phyloP scores from a whole-genome alignment of 1,140 invertebrate species.

The Leptinotarsa texana region DNA sequence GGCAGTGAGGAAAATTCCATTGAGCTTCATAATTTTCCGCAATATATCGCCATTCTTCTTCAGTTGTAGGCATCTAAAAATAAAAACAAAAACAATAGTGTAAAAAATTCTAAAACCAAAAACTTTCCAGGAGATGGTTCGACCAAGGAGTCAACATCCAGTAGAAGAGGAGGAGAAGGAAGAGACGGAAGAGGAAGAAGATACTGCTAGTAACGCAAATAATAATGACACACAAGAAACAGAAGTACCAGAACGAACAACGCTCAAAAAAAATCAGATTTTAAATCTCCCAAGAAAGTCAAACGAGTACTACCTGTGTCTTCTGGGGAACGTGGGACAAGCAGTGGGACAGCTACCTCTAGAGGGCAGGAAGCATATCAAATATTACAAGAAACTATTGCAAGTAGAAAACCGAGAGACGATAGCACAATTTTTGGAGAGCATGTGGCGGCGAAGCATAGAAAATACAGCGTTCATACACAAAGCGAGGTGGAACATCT shows the following conservation, averaged over 20 bases:
- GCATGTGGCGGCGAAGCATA: conserved; percentile 18
- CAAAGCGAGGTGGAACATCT: conserved; percentile 19
- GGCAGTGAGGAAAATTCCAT: conserved; percentile 34
- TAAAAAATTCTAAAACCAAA: conserved; percentile 24
- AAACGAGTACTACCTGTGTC: neutral
- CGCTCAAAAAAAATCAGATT: conserved; percentile 25
- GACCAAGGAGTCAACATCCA: neutral
- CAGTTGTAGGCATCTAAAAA: conserved; percentile 30
- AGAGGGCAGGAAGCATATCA: neutral
- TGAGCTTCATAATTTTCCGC: conserved; percentile 5
- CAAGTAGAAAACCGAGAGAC: neutral
- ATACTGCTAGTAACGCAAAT: neutral
- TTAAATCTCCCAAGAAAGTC: conserved; percentile 10
- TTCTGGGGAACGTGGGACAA: too few relatives aligned
- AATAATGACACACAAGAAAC: neutral
- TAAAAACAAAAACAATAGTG: conserved; percentile 11
- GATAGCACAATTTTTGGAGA: conserved; percentile 25
- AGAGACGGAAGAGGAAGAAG: neutral
- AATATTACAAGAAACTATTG: neutral
- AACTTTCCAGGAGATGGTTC: conserved; percentile 19
- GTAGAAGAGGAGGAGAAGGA: conserved; percentile 8
- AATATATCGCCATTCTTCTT: conserved; percentile 21
- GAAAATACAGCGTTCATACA: conserved; percentile 21
- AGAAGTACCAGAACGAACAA: conserved; percentile 24
- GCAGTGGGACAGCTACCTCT: neutral